Conservation (phyloP, 1,140 invertebrate species). For the Drosophila takahashii region DNA sequence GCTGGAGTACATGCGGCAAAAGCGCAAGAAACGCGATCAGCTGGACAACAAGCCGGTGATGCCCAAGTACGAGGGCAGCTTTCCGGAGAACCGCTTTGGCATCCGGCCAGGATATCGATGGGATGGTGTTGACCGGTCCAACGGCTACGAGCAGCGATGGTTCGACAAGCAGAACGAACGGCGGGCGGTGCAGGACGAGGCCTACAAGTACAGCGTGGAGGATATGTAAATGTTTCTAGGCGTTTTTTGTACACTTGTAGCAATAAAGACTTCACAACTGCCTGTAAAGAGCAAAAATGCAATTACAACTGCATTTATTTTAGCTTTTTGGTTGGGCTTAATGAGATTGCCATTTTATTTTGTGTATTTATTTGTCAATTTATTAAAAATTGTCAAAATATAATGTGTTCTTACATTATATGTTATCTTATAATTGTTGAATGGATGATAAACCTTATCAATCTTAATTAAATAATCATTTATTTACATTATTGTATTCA, state of each 20-base stretch:
- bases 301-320: not conserved
- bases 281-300: not conserved
- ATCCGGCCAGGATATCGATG: slow-evolving; percentile 97
- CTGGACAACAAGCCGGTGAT: slow-evolving; percentile 66
- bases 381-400: too few relatives aligned
- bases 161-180: slow-evolving; percentile 92
- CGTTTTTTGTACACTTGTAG: not conserved
- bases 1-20: slow-evolving; percentile 93
- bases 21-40: slow-evolving; percentile 87
- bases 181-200: slow-evolving; percentile 92
- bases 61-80: slow-evolving; percentile 92
- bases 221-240: slow-evolving; percentile 91
- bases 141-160: slow-evolving; percentile 97
- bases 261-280: slow-evolving; percentile 33
- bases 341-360: too few relatives aligned
- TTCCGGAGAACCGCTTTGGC: slow-evolving; percentile 95
- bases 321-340: not conserved
- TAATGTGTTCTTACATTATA: too few relatives aligned
- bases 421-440: too few relatives aligned
- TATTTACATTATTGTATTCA: too few relatives aligned
- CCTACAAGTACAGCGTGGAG: slow-evolving; percentile 97
- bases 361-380: too few relatives aligned
- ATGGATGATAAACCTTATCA: too few relatives aligned
- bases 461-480: too few relatives aligned
- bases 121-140: slow-evolving; percentile 99